Percentiles rank a stretch among this genome's conserved stretches.
phyloP scores from a whole-genome alignment of 2,888 invertebrate species.

The Seira ritae region DNA sequence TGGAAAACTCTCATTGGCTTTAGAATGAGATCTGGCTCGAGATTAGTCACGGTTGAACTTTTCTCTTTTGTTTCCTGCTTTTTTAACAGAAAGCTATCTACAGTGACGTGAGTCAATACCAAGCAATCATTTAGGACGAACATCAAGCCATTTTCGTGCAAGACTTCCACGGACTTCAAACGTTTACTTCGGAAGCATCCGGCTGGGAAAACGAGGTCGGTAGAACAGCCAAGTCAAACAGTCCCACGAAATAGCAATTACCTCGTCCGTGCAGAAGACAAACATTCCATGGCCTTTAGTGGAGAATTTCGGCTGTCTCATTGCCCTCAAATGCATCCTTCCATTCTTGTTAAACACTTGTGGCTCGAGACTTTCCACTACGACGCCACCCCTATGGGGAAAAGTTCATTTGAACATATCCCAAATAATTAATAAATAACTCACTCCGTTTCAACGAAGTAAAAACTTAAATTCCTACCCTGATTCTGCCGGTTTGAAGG shows the following conservation, averaged over 20 bases:
- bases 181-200: not conserved
- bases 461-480: no score
- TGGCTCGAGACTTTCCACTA: slow-evolving; percentile 15
- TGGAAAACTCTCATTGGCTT: slow-evolving; percentile 5
- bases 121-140: slow-evolving; percentile 8
- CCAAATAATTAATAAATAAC: not conserved
- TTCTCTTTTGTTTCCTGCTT: not conserved
- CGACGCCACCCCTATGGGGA: not conserved
- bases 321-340: not conserved
- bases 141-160: slow-evolving; percentile 26
- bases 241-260: slow-evolving; percentile 42
- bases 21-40: slow-evolving; percentile 12
- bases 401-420: not conserved
- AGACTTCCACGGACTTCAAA: slow-evolving; percentile 4
- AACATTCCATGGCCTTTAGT: slow-evolving; percentile 34
- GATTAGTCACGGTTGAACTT: not conserved
- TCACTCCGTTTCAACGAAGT: no score
- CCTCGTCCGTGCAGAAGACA: slow-evolving; percentile 35
- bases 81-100: not conserved
- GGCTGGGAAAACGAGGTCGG: not conserved
- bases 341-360: slow-evolving; percentile 1
- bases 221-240: slow-evolving; percentile 33
- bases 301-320: slow-evolving; percentile 29
- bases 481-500: slow-evolving; percentile 27
- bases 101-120: not conserved